Conservation (phyloP, 2,888 invertebrate genomes). For the Rugalucina vietnamica region DNA sequence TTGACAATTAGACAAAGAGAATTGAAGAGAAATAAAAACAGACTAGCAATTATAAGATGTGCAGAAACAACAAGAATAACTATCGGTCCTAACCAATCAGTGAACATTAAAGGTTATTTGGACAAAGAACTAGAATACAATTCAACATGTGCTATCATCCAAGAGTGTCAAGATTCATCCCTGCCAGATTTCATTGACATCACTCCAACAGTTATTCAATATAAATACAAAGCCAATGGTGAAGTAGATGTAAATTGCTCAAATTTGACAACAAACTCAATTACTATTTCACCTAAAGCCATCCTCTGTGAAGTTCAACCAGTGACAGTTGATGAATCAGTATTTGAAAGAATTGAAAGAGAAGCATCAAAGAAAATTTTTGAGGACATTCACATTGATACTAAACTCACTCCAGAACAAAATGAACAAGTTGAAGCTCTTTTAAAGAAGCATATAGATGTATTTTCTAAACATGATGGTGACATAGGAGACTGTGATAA, state of each 20-base stretch:
- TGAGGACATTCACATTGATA: neutral
- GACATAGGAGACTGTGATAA: conserved; percentile 20
- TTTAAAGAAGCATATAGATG: neutral
- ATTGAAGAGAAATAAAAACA: conserved; percentile 27
- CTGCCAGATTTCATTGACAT: conserved; percentile 37
- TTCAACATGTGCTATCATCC: conserved; percentile 42
- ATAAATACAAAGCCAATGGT: conserved; percentile 5
- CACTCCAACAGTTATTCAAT: conserved; percentile 34
- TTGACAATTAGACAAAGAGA: conserved; percentile 21
- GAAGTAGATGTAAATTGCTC: conserved; percentile 20
- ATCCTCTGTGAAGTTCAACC: conserved; percentile 51
- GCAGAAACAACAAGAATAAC: conserved; percentile 23
- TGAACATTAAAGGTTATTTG: conserved; percentile 20
- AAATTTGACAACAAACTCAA: conserved; percentile 45
- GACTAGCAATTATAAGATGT: conserved; percentile 38
- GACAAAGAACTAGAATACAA: conserved; percentile 40
- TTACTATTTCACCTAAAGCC: conserved; percentile 34
- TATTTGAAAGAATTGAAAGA: neutral
- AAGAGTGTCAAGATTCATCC: conserved; percentile 25
- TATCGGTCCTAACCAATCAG: conserved; percentile 33
- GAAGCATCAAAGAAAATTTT: neutral
- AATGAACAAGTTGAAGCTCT: neutral
- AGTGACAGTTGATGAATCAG: conserved; percentile 23
- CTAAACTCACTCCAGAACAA: neutral
- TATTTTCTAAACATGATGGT: neutral